Conservation (phyloP, 2,113 vertebrate genomes). For the Apus apus region DNA sequence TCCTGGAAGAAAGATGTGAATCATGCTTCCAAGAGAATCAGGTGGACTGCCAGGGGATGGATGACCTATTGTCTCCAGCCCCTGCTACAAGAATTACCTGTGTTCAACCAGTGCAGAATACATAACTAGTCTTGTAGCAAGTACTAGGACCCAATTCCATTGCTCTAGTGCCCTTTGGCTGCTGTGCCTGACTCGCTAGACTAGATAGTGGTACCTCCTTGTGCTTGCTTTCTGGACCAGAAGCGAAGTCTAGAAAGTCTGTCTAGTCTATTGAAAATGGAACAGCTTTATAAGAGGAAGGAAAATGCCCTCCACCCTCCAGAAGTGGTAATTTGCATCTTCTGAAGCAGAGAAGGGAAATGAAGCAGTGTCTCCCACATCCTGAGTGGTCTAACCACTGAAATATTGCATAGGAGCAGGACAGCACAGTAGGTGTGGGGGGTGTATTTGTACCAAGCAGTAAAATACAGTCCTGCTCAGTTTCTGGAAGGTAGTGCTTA, state of each 20-base stretch:
- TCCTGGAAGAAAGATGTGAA: neutral
- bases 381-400: slow-evolving; percentile 38
- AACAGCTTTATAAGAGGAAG: slow-evolving; percentile 7
- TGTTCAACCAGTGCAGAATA: neutral
- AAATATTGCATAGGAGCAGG: neutral
- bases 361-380: slow-evolving; percentile 32
- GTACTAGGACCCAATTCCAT: neutral
- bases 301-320: neutral
- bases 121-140: neutral
- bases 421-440: neutral
- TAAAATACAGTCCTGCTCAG: neutral
- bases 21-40: neutral
- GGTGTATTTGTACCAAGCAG: rapidly evolving
- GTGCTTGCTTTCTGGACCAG: neutral
- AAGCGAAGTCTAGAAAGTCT: neutral
- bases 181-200: neutral
- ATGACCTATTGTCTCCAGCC: neutral
- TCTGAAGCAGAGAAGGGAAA: slow-evolving; percentile 42
- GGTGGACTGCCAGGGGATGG: neutral
- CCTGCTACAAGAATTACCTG: neutral
- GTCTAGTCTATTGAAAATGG: neutral
- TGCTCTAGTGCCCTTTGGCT: rapidly evolving
- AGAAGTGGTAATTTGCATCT: neutral
- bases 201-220: neutral
- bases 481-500: neutral